Base-by-base conservation (phyloP, 2,113 vertebrate genomes). In the Stigmatopora nigra region DNA sequence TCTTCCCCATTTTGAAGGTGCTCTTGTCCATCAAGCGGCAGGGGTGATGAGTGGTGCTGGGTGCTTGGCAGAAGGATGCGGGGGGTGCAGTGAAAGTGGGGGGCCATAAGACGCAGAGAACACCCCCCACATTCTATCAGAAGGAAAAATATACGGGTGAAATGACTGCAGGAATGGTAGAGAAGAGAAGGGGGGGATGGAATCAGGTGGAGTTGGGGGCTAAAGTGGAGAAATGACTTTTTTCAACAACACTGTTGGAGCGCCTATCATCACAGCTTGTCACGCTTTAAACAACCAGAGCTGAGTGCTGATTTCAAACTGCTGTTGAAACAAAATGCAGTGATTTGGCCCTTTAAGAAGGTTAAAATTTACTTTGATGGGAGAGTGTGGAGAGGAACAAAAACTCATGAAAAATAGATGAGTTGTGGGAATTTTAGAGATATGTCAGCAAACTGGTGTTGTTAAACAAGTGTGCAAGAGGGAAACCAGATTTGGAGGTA, bases 191-290 rank as follows among this genome's bases (percentile, higher is more conserved):
- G 57, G 46, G 57, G 46, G 75, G 65, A 75, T 73, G 69, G 71
- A 71, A 68, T 68, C 44, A 75, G 73, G 72, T 67, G 68, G 75
- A 64, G 64, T 67, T 36, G 55, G 63, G 63, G 70, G 80, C 72
- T 73, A 66, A 73, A 83, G 72, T 78, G 70, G 77, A 84, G 61
- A 82, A 86, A 86, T 82, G 79, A 17, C 17, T 55, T 55, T 53
- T 53, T 53, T 22, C 11, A 5, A 4, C 73, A 86, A 79, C 77
- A 84, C 83, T 86, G 82, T 86, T 88, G 86, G 84, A 90, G 81
- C 82, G 83, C 87, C 88, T 90, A 88, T 88, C 87, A 90, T 89
- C 88, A 90, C 86, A 88, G 84, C 87, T 88, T 85, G 89, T 89
- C 88, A 90, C 83, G 84, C 87, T 86, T 61, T 86, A 82, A 85